Percentiles rank a stretch among this genome's conserved stretches.
phyloP scores from a whole-genome alignment of 2,113 vertebrate species.

The Rhodinocichla rosea region DNA sequence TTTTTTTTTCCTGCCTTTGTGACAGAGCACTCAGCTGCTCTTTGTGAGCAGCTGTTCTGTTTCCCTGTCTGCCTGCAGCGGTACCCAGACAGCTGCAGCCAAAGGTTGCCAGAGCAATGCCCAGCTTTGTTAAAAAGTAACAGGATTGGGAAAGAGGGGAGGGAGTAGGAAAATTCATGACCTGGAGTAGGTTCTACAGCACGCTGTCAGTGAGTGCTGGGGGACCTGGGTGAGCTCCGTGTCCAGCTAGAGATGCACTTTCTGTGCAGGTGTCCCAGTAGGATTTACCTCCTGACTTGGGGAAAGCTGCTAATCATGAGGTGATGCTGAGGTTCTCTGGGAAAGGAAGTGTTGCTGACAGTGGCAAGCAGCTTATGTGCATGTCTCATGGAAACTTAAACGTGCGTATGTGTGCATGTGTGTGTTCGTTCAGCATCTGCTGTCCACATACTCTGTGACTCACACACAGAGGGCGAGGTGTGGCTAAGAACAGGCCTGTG shows the following conservation, averaged over 20 bases:
- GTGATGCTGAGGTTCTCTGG: neutral
- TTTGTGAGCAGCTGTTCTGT: constrained; percentile 13
- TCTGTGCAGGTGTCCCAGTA: neutral
- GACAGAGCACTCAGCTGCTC: neutral
- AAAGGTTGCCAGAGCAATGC: neutral
- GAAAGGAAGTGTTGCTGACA: constrained; percentile 5
- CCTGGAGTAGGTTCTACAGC: neutral
- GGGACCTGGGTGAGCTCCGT: accelerated
- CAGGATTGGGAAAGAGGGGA: neutral
- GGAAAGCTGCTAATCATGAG: neutral
- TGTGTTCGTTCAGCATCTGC: neutral
- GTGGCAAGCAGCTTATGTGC: neutral
- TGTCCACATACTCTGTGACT: neutral
- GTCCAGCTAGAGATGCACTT: neutral
- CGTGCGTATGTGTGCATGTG: neutral
- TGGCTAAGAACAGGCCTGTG: neutral
- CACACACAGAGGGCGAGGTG: neutral
- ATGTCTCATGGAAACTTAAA: neutral
- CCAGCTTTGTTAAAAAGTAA: constrained; percentile 47
- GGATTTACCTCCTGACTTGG: neutral
- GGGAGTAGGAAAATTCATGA: neutral
- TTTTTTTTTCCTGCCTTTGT: neutral
- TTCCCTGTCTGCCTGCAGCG: neutral
- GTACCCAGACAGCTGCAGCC: neutral
- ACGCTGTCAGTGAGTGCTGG: accelerated